Percentiles rank a stretch among this genome's conserved stretches.
Conservation (phyloP, 2,888 invertebrate genomes). For the Lasiommata megera region DNA sequence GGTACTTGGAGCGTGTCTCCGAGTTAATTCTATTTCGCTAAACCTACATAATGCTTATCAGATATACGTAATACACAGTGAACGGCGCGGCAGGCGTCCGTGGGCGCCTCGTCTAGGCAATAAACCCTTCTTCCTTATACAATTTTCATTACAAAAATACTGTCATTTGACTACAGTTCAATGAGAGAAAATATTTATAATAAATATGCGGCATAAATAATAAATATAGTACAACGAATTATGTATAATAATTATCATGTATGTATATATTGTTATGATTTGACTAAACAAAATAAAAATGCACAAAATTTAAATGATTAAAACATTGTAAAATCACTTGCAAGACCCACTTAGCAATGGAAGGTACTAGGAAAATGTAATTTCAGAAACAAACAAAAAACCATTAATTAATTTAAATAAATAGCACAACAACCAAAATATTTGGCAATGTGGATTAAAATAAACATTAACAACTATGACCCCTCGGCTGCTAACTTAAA, state of each 20-base stretch:
- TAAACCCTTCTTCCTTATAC: slow-evolving; percentile 75
- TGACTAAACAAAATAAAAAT: slow-evolving; percentile 79
- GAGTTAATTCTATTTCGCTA: slow-evolving; percentile 78
- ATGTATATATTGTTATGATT: slow-evolving; percentile 80
- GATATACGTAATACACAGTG: slow-evolving; percentile 68
- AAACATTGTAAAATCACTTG: slow-evolving; percentile 73
- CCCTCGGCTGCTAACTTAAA: slow-evolving; percentile 71
- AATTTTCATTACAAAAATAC: slow-evolving; percentile 81
- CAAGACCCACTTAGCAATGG: slow-evolving; percentile 69
- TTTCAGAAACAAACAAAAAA: slow-evolving; percentile 41
- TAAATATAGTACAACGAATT: slow-evolving; percentile 71
- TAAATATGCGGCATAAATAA: slow-evolving; percentile 72
- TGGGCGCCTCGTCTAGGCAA: slow-evolving; percentile 50
- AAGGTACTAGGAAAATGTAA: slow-evolving; percentile 77
- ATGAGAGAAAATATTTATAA: slow-evolving; percentile 74
- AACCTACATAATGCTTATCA: slow-evolving; percentile 82
- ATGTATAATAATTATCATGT: slow-evolving; percentile 75
- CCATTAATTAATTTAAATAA: slow-evolving; percentile 64
- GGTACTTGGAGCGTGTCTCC: slow-evolving; percentile 74
- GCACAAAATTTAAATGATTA: slow-evolving; percentile 79
- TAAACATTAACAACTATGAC: slow-evolving; percentile 72
- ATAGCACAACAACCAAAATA: slow-evolving; percentile 79
- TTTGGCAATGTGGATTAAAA: slow-evolving; percentile 77
- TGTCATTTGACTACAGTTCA: slow-evolving; percentile 82
- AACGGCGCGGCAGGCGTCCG: slow-evolving; percentile 22